These are phyloP conservation scores for Phylloscopus trochiloides DNA, from an alignment of 2,113 vertebrate species.

Conservation along the genomic window DNA sequence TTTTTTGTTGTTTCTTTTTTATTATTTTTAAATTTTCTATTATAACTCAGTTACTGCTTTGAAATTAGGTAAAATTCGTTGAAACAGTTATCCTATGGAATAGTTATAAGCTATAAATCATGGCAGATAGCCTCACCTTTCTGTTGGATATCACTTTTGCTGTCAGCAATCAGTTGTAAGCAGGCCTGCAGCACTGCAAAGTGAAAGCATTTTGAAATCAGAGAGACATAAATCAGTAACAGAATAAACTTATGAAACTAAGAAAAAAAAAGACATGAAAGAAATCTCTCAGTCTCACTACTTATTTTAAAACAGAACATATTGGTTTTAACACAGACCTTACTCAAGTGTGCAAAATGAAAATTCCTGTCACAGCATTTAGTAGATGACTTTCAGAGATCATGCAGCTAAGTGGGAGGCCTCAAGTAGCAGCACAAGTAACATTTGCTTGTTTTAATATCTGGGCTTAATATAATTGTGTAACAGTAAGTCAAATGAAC, in stretches of 20 bases:
- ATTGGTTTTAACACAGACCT: neutral
- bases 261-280: neutral
- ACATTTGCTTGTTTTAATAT: neutral
- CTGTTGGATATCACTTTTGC: slow-evolving; percentile 74
- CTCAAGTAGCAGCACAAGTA: neutral
- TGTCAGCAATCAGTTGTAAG: slow-evolving; percentile 89
- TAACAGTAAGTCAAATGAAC: neutral
- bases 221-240: neutral
- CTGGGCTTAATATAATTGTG: neutral
- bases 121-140: slow-evolving; percentile 79
- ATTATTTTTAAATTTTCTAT: neutral
- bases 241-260: neutral
- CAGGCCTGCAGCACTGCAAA: slow-evolving; percentile 85
- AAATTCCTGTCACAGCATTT: neutral
- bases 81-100: neutral
- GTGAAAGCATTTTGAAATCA: slow-evolving; percentile 44
- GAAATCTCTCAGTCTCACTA: neutral
- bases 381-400: neutral
- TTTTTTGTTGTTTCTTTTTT: neutral
- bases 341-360: neutral
- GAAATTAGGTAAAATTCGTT: neutral
- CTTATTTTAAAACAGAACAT: neutral
- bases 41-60: neutral
- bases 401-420: neutral
- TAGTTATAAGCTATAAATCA: neutral